phyloP scores from a whole-genome alignment of 2,797 vertebrate genomes.

The Cossypha heuglini region DNA sequence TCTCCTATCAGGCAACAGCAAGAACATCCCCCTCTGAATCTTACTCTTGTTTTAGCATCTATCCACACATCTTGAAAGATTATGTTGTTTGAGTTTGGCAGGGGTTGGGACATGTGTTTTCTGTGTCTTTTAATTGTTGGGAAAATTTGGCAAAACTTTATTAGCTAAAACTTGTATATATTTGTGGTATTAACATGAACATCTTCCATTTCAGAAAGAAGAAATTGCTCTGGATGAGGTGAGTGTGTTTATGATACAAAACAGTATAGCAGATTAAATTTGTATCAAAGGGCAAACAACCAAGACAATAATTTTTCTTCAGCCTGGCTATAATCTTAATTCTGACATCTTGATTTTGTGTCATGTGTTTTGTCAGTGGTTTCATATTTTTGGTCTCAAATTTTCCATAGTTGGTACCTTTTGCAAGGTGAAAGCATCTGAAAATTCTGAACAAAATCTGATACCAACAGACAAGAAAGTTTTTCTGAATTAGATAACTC shows the following conservation, averaged over 20 bases:
- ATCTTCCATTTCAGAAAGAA: constrained; percentile 69
- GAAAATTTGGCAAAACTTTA: not conserved
- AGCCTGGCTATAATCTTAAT: not conserved
- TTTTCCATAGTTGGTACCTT: not conserved
- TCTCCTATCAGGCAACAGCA: not conserved
- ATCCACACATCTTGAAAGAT: not conserved
- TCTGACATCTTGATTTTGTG: not conserved
- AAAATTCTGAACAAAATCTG: not conserved
- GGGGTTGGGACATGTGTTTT: not conserved
- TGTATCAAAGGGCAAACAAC: not conserved
- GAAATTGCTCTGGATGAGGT: constrained; percentile 64
- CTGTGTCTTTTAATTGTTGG: not conserved
- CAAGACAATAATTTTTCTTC: not conserved
- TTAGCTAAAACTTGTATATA: not conserved
- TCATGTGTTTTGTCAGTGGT: not conserved
- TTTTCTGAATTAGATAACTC: not conserved
- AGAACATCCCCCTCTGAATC: not conserved
- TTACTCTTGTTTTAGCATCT: not conserved
- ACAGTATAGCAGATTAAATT: not conserved
- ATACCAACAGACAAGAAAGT: not conserved
- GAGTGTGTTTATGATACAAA: constrained; percentile 12
- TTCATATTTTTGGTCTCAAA: not conserved
- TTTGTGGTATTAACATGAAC: not conserved
- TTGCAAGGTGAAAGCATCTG: not conserved
- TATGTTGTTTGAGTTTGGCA: not conserved